Percentiles rank a stretch among this genome's conserved stretches.
phyloP scores from a whole-genome alignment of 2,113 vertebrate genomes.

The Steatornis caripensis region DNA sequence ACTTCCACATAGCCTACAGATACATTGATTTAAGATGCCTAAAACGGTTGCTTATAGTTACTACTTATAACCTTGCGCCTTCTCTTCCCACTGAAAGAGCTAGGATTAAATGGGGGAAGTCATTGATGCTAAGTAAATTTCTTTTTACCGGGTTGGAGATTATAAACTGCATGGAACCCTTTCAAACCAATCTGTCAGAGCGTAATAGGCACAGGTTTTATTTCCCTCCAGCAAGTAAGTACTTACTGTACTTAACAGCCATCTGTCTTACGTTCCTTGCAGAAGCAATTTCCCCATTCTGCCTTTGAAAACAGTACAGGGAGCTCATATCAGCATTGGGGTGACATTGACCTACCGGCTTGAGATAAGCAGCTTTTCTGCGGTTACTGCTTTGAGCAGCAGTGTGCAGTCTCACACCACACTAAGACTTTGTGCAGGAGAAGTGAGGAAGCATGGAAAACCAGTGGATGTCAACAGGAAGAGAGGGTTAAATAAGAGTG shows the following conservation, averaged over 20 bases:
- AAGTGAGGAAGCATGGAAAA: neutral
- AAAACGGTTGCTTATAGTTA: neutral
- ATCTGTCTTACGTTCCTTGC: neutral
- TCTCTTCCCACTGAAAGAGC: neutral
- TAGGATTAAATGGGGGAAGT: neutral
- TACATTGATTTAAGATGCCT: neutral
- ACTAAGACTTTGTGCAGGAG: neutral
- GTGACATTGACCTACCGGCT: neutral
- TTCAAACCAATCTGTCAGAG: slow-evolving; percentile 28
- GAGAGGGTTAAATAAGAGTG: neutral
- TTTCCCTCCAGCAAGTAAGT: neutral
- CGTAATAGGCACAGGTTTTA: slow-evolving; percentile 24
- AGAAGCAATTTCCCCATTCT: neutral
- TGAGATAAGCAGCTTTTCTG: neutral
- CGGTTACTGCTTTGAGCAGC: neutral
- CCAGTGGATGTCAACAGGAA: neutral
- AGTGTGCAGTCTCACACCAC: neutral
- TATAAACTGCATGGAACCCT: neutral
- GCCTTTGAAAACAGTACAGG: neutral
- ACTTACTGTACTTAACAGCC: neutral
- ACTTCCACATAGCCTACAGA: neutral
- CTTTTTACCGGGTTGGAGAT: neutral
- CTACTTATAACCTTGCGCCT: neutral
- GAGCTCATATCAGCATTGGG: neutral
- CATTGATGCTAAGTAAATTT: neutral